These are phyloP conservation scores for Alethe castanea DNA, from an alignment of 2,113 vertebrate species.

Conservation along the genomic window DNA sequence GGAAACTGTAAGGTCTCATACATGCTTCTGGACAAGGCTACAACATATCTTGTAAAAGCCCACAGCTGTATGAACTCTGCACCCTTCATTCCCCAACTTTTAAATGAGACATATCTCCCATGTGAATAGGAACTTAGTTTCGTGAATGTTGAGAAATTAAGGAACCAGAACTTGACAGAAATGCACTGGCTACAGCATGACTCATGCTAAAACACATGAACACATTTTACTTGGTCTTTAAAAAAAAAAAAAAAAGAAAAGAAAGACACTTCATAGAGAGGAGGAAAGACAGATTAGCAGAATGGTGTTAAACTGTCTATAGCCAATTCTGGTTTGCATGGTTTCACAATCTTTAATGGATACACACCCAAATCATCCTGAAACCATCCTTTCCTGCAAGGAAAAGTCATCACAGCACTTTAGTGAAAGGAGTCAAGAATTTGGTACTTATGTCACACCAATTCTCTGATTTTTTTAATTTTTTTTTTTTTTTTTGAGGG, in stretches of 20 bases:
- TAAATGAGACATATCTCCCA: background rate
- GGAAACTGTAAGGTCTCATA: background rate
- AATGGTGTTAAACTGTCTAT: background rate
- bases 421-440: background rate
- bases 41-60: background rate
- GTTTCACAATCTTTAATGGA: background rate
- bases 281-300: background rate
- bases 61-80: background rate
- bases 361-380: background rate
- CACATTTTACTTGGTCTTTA: background rate
- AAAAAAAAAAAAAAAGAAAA: too few relatives aligned
- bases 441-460: background rate
- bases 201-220: background rate
- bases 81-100: background rate
- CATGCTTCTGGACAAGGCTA: background rate
- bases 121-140: background rate
- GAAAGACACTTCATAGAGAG: background rate
- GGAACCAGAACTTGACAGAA: background rate
- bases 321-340: background rate
- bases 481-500: background rate
- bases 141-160: background rate
- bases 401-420: background rate
- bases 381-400: background rate
- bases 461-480: background rate
- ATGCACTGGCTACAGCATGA: background rate